Base-by-base conservation (phyloP, 1,140 invertebrate species). In the Galleria mellonella region DNA sequence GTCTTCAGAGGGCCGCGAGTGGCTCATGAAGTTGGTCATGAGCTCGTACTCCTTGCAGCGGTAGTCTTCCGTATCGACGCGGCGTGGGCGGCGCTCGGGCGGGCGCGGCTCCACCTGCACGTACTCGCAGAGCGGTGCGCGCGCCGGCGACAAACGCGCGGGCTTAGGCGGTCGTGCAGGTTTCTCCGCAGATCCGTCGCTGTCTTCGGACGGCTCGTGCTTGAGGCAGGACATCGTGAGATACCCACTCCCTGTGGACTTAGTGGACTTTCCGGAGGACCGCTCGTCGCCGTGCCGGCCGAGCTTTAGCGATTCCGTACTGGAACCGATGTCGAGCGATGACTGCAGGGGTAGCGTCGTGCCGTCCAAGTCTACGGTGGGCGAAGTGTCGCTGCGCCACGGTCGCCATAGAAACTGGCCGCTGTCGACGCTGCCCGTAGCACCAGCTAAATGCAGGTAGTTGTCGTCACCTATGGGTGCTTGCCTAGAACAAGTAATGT, bases 391-490 rank as follows among this genome's bases (percentile, higher is more conserved):
- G 7, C 61, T 51, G 9, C 79, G 62, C 69, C 74, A 70, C 4
- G 66, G 32, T 6, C 72, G 68, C 72, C 76, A 78, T 32, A 71
- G 41, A 29, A 69, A 62, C 32, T 59, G 53, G 0, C 68, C 65
- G 38, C 59, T 58, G 32, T 69, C 69, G 31, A 65, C 61, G 51
- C 51, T 64, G 12, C 55, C 65, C n/a, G 66, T 65, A 10, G 77
- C 72, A 12, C 77, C 78, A 29, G 73, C 77, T n/a, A 86, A 49
- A 43, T 86, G 88, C 44, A 95, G 88, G 75, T 96, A 96, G 78
- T 95, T 95, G 74, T 96, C 94, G 71, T 96, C 94, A 44, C 94
- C 94, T 55, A 96, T 96, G 5, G 94, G 94, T 36, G 94, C 93
- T 88, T 94, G 92, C 59, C 92, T 94, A 70, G 0, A 86, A 87